Evolutionary conservation across 2,888 invertebrate genomes (phyloP).

Genomic region (Dasypolia templi): DNA sequence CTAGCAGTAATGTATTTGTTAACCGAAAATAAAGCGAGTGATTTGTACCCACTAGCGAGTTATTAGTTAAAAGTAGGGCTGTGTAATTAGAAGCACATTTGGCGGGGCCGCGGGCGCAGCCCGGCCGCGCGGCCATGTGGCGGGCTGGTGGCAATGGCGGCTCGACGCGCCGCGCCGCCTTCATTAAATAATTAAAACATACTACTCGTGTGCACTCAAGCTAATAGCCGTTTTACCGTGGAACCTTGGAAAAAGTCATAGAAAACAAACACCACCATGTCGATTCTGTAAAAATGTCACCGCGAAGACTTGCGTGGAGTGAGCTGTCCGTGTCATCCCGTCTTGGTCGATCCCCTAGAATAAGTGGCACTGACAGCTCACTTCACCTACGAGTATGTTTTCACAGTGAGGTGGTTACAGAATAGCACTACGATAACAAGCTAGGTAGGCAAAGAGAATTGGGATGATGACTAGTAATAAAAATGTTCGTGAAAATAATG

Average conservation of each 20-base stretch:
- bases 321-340: too few species aligned
- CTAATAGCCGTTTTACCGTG: conserved; percentile 71
- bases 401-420: too few species aligned
- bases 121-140: conserved; percentile 71
- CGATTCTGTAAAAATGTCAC: too few species aligned
- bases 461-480: too few species aligned
- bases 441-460: conserved; percentile 65
- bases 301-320: too few species aligned
- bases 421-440: too few species aligned
- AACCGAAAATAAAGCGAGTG: conserved; percentile 78
- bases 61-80: conserved; percentile 83
- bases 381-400: too few species aligned
- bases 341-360: too few species aligned
- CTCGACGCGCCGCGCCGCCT: conserved; percentile 58
- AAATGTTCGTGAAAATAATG: too few species aligned
- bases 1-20: conserved; percentile 60
- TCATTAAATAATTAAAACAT: conserved; percentile 81
- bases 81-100: conserved; percentile 85
- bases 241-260: conserved; percentile 65
- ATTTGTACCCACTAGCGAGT: conserved; percentile 79
- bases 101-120: conserved; percentile 70
- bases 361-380: too few species aligned
- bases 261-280: conserved; percentile 74
- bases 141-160: conserved; percentile 40
- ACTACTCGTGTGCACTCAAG: conserved; percentile 71